Base-by-base conservation (phyloP, 2,888 invertebrate species). In the Didymodactylos carnosus region DNA sequence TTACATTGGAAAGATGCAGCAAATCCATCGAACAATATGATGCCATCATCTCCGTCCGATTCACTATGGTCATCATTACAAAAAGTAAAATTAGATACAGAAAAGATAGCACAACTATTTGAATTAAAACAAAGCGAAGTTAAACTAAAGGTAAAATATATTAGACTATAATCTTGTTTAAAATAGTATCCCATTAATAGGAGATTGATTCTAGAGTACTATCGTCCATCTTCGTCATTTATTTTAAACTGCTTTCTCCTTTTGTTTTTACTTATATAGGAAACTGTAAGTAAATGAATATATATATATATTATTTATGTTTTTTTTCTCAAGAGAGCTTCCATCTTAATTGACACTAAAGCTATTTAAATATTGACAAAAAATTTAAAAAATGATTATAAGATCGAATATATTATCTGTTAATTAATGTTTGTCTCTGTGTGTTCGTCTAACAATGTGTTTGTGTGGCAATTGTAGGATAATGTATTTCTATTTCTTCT, bases 121-220 rank as follows among this genome's bases (percentile, higher is more conserved):
- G 98, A 98, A 84, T 92, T 92, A 41, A 88, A 93, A 80, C 91
- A 92, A 77, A 94, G 94, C 85, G 98, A 97, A 86, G 86, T 94
- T 79, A 88, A 92, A 80, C 89, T 91, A 77, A 95, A 95, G 91
- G 92, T 92, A 85, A 84, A 86, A 73, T 13, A 1, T 25, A 25
- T 11, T 16, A 49, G 10, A 23, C n/a, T n/a, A n/a, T n/a, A n/a
- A n/a, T n/a, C n/a, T n/a, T n/a, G n/a, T n/a, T n/a, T n/a, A n/a
- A n/a, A n/a, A n/a, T n/a, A n/a, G n/a, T n/a, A n/a, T n/a, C n/a
- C n/a, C n/a, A n/a, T n/a, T n/a, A n/a, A n/a, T n/a, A n/a, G n/a
- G n/a, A n/a, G n/a, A n/a, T n/a, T n/a, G n/a, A n/a, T n/a, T n/a
- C n/a, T n/a, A n/a, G n/a, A n/a, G n/a, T n/a, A n/a, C n/a, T n/a